These are phyloP conservation scores for Medauroidea extradentata DNA, from an alignment of 1,140 invertebrate species.

Conservation along the genomic window DNA sequence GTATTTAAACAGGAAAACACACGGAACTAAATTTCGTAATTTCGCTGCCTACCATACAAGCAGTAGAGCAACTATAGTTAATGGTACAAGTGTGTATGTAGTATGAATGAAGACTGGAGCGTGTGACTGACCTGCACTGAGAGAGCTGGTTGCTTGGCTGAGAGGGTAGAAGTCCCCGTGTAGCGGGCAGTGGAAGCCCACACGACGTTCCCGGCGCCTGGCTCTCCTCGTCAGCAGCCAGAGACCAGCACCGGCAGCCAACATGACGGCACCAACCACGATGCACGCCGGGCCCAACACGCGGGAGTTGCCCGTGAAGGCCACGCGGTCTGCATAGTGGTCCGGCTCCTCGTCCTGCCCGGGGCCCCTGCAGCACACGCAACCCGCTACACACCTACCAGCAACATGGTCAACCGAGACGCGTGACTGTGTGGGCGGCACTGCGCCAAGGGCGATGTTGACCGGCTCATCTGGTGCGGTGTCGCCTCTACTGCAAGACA, in stretches of 20 bases:
- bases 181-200: constrained; percentile 71
- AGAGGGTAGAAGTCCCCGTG: constrained; percentile 73
- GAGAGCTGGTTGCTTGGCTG: constrained; percentile 46
- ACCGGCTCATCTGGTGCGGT: too few species aligned
- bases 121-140: constrained; percentile 40
- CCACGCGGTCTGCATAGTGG: constrained; percentile 50
- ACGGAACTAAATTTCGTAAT: too few species aligned
- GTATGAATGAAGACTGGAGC: constrained; percentile 26
- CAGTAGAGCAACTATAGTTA: too few species aligned
- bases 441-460: too few species aligned
- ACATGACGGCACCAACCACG: constrained; percentile 64
- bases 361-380: constrained; percentile 5
- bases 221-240: constrained; percentile 62
- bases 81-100: too few species aligned
- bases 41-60: too few species aligned
- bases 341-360: constrained; percentile 12
- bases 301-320: constrained; percentile 66
- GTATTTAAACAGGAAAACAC: too few species aligned
- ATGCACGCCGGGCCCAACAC: constrained; percentile 67
- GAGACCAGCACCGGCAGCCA: constrained; percentile 52
- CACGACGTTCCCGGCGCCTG: constrained; percentile 56
- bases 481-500: too few species aligned
- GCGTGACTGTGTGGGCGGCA: too few species aligned
- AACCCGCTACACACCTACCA: too few species aligned
- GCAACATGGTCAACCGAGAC: too few species aligned